Conservation (phyloP, 2,888 invertebrate species). For the Mystacides longicornis region DNA sequence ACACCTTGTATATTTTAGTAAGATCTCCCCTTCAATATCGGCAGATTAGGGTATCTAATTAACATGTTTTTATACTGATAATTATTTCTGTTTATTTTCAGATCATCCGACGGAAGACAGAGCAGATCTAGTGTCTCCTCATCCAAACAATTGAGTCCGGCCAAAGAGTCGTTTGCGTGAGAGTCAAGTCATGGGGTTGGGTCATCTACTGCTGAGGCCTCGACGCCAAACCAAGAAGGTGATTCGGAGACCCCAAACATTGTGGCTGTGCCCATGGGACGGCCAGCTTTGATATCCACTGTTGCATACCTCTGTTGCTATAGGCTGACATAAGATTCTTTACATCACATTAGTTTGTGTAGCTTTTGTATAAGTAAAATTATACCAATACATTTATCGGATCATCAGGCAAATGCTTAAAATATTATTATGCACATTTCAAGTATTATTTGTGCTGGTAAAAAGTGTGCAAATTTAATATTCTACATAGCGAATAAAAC, state of each 20-base stretch:
- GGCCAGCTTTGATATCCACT: slow-evolving; percentile 5
- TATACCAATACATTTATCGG: too few relatives aligned
- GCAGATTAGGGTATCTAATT: too few relatives aligned
- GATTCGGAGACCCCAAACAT: neutral
- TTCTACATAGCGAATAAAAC: too few relatives aligned
- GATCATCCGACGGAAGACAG: slow-evolving; percentile 43
- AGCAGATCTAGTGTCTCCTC: slow-evolving; percentile 40
- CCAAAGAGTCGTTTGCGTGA: slow-evolving; percentile 40
- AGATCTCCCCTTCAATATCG: too few relatives aligned
- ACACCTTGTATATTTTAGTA: too few relatives aligned
- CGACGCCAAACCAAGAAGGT: neutral
- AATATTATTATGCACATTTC: too few relatives aligned
- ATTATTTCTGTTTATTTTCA: slow-evolving; percentile 28
- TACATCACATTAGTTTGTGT: too few relatives aligned
- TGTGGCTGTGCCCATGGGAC: slow-evolving; percentile 4
- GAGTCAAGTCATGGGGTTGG: slow-evolving; percentile 8
- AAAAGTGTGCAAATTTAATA: too few relatives aligned
- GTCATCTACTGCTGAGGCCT: neutral
- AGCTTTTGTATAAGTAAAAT: too few relatives aligned
- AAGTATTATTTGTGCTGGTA: too few relatives aligned
- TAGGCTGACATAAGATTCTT: slow-evolving; percentile 2
- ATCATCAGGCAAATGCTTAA: too few relatives aligned
- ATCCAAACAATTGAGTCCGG: slow-evolving; percentile 37
- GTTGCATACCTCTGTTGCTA: slow-evolving; percentile 11
- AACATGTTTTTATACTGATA: too few relatives aligned